Conservation (phyloP, 2,797 vertebrate genomes). For the Kryptolebias ocellatus region DNA sequence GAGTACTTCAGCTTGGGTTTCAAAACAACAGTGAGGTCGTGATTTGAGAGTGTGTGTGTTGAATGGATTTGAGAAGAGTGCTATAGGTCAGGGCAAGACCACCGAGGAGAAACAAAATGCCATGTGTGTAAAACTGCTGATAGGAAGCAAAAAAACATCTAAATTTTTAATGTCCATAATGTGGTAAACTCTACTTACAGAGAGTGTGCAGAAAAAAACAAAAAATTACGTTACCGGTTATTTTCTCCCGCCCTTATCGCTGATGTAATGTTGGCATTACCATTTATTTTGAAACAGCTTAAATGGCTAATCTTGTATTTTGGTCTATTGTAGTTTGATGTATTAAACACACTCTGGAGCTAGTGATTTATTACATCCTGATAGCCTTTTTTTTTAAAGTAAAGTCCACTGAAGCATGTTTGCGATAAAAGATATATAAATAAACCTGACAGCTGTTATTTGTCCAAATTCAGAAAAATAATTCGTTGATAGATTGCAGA, state of each 20-base stretch:
- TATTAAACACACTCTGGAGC: constrained; percentile 5
- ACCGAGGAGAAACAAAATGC: constrained; percentile 50
- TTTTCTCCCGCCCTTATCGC: constrained; percentile 1
- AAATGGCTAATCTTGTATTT: constrained; percentile 9
- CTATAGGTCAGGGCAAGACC: constrained; percentile 65
- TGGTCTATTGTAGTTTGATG: constrained; percentile 18
- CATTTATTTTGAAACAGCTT: constrained; percentile 19
- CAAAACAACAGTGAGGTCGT: constrained; percentile 64
- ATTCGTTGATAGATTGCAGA: constrained; percentile 28
- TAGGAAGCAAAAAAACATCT: constrained; percentile 13
- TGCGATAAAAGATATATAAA: constrained; percentile 46
- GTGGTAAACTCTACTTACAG: background rate
- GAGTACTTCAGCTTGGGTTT: constrained; percentile 53
- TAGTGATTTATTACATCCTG: constrained; percentile 27
- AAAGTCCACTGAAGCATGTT: constrained; percentile 21
- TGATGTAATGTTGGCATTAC: constrained; percentile 21
- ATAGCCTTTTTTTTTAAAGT: constrained; percentile 13
- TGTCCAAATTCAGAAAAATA: constrained; percentile 35
- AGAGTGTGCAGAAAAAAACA: background rate
- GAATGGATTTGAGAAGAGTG: constrained; percentile 60
- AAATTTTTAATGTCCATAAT: constrained; percentile 10
- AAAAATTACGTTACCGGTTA: constrained; percentile 12
- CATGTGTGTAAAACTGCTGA: constrained; percentile 12
- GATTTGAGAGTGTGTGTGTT: constrained; percentile 25
- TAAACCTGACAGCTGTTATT: constrained; percentile 42